A percentile compares a stretch with the other conserved stretches of the same genome.
Conservation (phyloP, 2,113 vertebrate genomes). For the Neogobius melanostomus region DNA sequence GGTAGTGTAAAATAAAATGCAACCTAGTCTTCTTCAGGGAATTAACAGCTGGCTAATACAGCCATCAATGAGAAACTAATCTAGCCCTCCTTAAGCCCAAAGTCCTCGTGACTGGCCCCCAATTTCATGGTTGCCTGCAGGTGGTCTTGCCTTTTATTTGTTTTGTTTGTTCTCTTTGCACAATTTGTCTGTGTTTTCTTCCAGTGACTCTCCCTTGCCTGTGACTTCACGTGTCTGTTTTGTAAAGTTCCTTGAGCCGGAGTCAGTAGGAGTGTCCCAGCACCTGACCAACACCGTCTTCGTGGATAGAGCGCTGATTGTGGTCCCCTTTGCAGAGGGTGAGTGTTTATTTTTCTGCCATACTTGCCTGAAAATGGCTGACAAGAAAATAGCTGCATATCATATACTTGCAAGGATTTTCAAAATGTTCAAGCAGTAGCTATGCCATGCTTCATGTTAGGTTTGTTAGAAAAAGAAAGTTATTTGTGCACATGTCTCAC, state of each 20-base stretch:
- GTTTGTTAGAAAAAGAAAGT: conserved; percentile 57
- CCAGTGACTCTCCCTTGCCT: conserved; percentile 98
- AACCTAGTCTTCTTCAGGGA: no score
- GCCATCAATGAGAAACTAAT: no score
- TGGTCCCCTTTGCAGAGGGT: conserved; percentile 99
- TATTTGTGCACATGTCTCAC: conserved; percentile 75
- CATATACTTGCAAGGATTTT: conserved; percentile 39
- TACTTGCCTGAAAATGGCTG: conserved; percentile 26
- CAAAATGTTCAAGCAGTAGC: conserved; percentile 38
- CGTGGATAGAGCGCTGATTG: conserved; percentile 99
- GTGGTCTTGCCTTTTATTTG: conserved; percentile 44
- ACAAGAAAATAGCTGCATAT: conserved; percentile 40
- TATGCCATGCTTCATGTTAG: conserved; percentile 50
- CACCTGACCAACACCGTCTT: conserved; percentile 99
- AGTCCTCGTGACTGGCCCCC: no score
- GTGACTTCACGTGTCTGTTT: conserved; percentile 99
- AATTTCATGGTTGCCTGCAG: background rate
- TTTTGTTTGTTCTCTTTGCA: conserved; percentile 75
- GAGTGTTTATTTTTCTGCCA: conserved; percentile 73
- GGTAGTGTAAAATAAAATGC: no score
- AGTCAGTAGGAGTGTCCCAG: conserved; percentile 97
- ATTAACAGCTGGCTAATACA: no score
- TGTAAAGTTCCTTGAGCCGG: conserved; percentile 99
- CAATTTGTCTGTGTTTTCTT: conserved; percentile 81
- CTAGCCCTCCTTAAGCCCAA: no score